Conservation (phyloP, 2,113 vertebrate species). For the Lates calcarifer region DNA sequence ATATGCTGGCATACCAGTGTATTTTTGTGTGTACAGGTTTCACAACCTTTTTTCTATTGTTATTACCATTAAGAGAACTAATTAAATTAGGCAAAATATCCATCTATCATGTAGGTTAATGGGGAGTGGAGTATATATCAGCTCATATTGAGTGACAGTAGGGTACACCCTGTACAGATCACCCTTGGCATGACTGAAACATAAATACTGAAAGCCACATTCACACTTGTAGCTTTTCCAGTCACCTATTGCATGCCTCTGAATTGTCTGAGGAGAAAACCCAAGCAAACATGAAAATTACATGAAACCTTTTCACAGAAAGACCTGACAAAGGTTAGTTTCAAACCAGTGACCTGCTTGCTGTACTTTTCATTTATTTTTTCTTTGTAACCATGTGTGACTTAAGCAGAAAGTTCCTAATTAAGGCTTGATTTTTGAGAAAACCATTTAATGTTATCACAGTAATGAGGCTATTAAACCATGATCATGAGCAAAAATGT, state of each 20-base stretch:
- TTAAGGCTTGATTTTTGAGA: slow-evolving; percentile 10
- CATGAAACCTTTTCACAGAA: background rate
- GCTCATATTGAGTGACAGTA: background rate
- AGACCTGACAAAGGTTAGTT: background rate
- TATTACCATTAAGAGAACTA: background rate
- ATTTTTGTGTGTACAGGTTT: no score
- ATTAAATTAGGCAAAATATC: background rate
- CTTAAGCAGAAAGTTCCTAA: slow-evolving; percentile 7
- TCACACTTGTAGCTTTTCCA: no score
- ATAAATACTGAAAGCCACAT: background rate
- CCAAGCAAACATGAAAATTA: background rate
- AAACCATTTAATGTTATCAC: slow-evolving; percentile 19
- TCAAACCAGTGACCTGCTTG: background rate
- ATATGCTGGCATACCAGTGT: background rate
- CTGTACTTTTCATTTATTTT: background rate
- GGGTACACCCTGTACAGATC: no score
- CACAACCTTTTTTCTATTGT: background rate
- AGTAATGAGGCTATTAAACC: slow-evolving; percentile 31
- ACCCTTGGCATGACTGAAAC: background rate
- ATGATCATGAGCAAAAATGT: slow-evolving; percentile 17
- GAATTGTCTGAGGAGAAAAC: background rate
- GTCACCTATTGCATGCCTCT: no score
- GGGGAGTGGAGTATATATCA: background rate
- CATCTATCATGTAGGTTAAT: background rate
- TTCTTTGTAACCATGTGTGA: background rate